Percentiles rank a stretch among this genome's conserved stretches.
Conservation (phyloP, 2,888 invertebrate genomes). For the Caenorhabditis macrosperma region DNA sequence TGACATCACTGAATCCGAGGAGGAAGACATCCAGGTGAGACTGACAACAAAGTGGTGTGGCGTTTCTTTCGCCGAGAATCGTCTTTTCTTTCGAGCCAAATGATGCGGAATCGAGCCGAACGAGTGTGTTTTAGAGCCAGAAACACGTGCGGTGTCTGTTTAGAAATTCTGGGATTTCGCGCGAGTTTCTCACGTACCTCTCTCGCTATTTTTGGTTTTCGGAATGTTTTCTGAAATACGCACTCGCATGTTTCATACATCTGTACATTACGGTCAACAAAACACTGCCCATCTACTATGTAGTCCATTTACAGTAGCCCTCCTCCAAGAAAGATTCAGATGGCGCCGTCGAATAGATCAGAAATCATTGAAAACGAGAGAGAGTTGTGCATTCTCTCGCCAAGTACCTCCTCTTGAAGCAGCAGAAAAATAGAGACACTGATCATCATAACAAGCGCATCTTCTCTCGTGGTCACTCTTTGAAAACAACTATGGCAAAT, state of each 20-base stretch:
- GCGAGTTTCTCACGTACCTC: background rate
- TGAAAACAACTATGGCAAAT: conserved; percentile 21
- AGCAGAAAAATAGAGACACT: conserved; percentile 15
- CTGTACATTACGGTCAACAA: background rate
- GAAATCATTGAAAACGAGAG: too few species aligned
- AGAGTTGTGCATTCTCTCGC: background rate
- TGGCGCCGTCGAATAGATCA: conserved; percentile 2
- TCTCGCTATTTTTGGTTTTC: background rate
- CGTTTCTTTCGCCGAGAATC: background rate
- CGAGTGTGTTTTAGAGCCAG: background rate
- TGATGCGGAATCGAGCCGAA: background rate
- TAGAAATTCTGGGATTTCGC: background rate
- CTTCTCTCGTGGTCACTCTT: conserved; percentile 1
- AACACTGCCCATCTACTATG: too few species aligned
- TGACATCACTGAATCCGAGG: conserved; percentile 66
- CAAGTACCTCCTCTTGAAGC: conserved; percentile 31
- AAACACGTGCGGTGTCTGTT: background rate
- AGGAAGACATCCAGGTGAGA: conserved; percentile 63
- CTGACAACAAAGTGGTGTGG: background rate
- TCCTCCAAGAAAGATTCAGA: too few species aligned
- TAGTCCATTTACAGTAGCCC: background rate
- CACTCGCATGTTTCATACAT: background rate
- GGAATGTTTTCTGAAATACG: background rate
- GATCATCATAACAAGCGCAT: conserved; percentile 5
- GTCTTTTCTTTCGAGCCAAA: background rate